Percentiles rank a stretch among this genome's conserved stretches.
These are phyloP conservation scores for Panonychus citri DNA, from an alignment of 1,140 invertebrate genomes.

Conservation along the genomic window DNA sequence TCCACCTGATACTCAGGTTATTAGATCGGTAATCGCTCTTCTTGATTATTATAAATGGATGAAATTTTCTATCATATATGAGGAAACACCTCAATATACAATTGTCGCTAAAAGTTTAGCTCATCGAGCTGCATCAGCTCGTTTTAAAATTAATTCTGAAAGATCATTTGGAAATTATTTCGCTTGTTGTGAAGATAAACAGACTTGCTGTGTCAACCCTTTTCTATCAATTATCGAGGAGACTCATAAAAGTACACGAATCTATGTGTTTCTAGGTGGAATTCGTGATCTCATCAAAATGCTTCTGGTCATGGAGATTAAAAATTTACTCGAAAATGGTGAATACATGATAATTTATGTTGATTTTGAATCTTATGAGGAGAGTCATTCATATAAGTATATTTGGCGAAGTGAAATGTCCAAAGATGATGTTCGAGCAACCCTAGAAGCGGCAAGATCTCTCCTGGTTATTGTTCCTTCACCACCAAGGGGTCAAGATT, in stretches of 20 bases:
- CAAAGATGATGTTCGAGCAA: slow-evolving; percentile 10
- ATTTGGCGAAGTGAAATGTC: slow-evolving; percentile 37
- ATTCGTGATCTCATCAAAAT: slow-evolving; percentile 55
- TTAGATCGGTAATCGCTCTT: slow-evolving; percentile 71
- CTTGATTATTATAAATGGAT: slow-evolving; percentile 73
- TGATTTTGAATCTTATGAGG: slow-evolving; percentile 51
- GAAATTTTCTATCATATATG: slow-evolving; percentile 76
- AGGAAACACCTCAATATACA: slow-evolving; percentile 38
- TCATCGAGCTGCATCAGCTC: slow-evolving; percentile 48
- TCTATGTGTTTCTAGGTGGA: slow-evolving; percentile 75
- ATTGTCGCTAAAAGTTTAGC: slow-evolving; percentile 53
- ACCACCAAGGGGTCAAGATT: slow-evolving; percentile 42
- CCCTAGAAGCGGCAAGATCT: slow-evolving; percentile 34
- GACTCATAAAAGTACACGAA: slow-evolving; percentile 69
- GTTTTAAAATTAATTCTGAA: slow-evolving; percentile 8
- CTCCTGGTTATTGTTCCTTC: slow-evolving; percentile 60
- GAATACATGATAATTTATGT: slow-evolving; percentile 88
- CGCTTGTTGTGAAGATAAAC: slow-evolving; percentile 44
- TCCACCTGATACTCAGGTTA: slow-evolving; percentile 76
- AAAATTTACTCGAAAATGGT: slow-evolving; percentile 59
- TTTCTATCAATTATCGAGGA: slow-evolving; percentile 67
- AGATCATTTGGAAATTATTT: slow-evolving; percentile 34
- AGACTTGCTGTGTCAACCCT: slow-evolving; percentile 39
- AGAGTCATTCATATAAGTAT: slow-evolving; percentile 51
- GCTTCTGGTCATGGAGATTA: slow-evolving; percentile 66